phyloP scores from a whole-genome alignment of 2,797 vertebrate genomes.

The Gymnocypris eckloni region DNA sequence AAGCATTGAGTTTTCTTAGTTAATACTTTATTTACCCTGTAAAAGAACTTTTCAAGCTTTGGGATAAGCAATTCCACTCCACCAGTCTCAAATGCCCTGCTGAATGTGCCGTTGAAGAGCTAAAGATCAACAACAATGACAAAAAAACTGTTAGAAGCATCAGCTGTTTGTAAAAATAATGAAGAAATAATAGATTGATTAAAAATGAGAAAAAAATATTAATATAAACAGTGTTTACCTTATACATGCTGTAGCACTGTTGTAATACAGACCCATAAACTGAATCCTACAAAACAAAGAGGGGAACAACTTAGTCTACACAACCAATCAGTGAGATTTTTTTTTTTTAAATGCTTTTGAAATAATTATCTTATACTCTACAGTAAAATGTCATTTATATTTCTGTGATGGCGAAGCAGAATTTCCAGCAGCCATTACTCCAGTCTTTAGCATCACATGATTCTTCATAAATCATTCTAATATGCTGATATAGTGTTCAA shows the following conservation, averaged over 20 bases:
- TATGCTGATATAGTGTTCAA: not conserved
- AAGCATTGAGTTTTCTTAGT: conserved; percentile 47
- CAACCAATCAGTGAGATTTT: not conserved
- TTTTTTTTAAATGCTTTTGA: not conserved
- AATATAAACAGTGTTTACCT: conserved; percentile 76
- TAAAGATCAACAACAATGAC: conserved; percentile 62
- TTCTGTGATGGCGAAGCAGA: not conserved
- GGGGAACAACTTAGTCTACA: not conserved
- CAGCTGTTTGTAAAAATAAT: not conserved
- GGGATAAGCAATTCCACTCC: conserved; percentile 90
- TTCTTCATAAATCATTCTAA: not conserved
- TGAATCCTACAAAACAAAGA: conserved; percentile 83
- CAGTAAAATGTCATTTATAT: too few species aligned
- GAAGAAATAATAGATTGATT: not conserved
- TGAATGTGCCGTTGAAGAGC: conserved; percentile 97
- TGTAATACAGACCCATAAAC: conserved; percentile 93
- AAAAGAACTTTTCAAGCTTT: conserved; percentile 98
- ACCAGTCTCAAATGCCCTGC: conserved; percentile 89
- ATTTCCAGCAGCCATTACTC: not conserved
- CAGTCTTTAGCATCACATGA: not conserved
- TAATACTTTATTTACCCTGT: conserved; percentile 83
- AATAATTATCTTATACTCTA: not conserved
- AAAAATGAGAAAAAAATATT: not conserved
- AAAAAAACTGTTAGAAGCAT: not conserved
- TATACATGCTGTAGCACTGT: conserved; percentile 99